Percentiles rank a stretch among this genome's conserved stretches.
phyloP scores from a whole-genome alignment of 2,113 vertebrate species.

The Nycticebus coucang region DNA sequence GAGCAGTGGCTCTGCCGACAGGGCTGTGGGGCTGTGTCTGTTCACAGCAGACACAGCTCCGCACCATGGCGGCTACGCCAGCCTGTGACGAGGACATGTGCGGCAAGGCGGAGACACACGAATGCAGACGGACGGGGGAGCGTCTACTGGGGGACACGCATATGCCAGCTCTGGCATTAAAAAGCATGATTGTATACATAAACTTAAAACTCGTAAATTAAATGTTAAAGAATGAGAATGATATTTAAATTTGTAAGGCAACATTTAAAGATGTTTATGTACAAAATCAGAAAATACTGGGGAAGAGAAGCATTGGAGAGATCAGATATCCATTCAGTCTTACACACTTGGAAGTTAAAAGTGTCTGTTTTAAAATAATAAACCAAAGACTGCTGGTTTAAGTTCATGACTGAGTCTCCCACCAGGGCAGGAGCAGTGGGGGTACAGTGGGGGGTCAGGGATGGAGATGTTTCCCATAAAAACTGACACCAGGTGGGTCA shows the following conservation, averaged over 20 bases:
- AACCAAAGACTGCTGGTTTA: no score
- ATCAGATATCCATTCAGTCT: neutral
- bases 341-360: neutral
- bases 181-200: neutral
- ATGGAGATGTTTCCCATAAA: neutral
- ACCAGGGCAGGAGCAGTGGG: neutral
- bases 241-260: neutral
- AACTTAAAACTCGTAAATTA: neutral
- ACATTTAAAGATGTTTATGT: neutral
- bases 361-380: no score
- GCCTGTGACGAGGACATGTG: rapidly evolving
- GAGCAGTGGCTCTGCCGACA: no score
- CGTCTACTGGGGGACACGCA: no score
- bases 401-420: neutral
- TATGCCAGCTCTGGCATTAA: no score
- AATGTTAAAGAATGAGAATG: neutral
- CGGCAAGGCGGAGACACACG: rapidly evolving
- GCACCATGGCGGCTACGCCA: no score
- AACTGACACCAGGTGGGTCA: rapidly evolving
- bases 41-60: no score
- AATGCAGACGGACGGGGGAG: rapidly evolving
- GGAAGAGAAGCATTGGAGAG: no score
- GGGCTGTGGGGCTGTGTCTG: no score
- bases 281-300: neutral
- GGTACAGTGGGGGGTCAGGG: neutral